phyloP scores from a whole-genome alignment of 2,113 vertebrate species.

The Galemys pyrenaicus region DNA sequence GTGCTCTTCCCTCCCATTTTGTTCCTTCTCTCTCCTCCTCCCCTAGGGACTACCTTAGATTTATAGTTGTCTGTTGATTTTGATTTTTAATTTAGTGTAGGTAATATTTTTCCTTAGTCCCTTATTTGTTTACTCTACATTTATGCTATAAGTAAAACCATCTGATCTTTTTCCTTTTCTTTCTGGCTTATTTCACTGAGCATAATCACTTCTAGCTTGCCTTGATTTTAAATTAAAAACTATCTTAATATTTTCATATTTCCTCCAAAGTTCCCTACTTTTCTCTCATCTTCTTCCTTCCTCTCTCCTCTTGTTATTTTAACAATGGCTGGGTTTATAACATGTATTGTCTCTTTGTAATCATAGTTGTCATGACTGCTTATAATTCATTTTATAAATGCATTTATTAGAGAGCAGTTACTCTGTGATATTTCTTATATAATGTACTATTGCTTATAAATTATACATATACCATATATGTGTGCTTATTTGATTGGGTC shows the following conservation, averaged over 20 bases:
- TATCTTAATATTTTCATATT: neutral
- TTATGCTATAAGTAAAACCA: too few species aligned
- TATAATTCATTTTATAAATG: neutral
- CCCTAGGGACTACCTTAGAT: too few species aligned
- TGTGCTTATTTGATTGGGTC: neutral
- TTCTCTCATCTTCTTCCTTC: neutral
- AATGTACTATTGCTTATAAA: neutral
- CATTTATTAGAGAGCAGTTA: neutral
- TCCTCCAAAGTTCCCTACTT: neutral
- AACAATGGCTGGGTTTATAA: neutral
- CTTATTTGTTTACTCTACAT: too few species aligned
- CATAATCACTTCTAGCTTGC: too few species aligned
- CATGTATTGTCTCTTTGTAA: neutral
- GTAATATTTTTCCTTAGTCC: too few species aligned
- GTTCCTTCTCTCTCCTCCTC: too few species aligned
- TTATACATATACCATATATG: neutral
- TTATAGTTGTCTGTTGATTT: too few species aligned
- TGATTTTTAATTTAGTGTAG: too few species aligned
- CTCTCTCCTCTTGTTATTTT: neutral
- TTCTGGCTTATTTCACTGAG: too few species aligned
- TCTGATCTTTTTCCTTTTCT: too few species aligned
- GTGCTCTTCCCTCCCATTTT: too few species aligned
- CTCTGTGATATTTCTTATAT: neutral
- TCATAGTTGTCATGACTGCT: neutral
- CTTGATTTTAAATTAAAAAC: neutral